Conservation (phyloP, 2,797 vertebrate species). For the Echiichthys vipera region DNA sequence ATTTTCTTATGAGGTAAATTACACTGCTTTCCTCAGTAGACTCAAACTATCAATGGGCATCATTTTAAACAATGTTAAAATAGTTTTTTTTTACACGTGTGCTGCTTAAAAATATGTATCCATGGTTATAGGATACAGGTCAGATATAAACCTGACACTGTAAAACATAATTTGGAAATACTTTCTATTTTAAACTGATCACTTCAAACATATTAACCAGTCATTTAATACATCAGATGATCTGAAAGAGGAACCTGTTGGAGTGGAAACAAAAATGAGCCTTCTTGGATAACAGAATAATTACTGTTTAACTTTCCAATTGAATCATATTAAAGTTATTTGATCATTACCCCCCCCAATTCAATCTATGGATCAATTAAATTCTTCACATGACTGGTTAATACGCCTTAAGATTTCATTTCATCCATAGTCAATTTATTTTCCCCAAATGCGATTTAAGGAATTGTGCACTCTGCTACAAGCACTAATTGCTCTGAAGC, state of each 20-base stretch:
- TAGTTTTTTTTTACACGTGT: not conserved
- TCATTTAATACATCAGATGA: not conserved
- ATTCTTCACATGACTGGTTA: not conserved
- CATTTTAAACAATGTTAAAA: not conserved
- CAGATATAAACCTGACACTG: not conserved
- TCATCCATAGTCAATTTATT: not conserved
- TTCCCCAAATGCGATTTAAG: constrained; percentile 48
- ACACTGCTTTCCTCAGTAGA: not conserved
- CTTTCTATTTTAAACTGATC: not conserved
- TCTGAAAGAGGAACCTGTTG: not conserved
- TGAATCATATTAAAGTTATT: not conserved
- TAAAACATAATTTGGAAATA: not conserved
- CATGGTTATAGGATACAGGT: not conserved
- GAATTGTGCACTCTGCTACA: constrained; percentile 25
- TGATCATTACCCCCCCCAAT: not conserved
- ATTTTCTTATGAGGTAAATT: not conserved
- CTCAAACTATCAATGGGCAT: not conserved
- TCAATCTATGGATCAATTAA: not conserved
- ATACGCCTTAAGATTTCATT: constrained; percentile 22
- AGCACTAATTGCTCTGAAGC: constrained; percentile 43
- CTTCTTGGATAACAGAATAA: not conserved
- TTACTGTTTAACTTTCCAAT: not conserved
- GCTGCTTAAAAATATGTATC: not conserved
- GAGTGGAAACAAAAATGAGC: no score
- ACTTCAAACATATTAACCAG: not conserved